Evolutionary conservation across 2,888 invertebrate species (phyloP), one percentile per base, ranked within the genome.

Genomic region (Eupelmus urozonus): DNA sequence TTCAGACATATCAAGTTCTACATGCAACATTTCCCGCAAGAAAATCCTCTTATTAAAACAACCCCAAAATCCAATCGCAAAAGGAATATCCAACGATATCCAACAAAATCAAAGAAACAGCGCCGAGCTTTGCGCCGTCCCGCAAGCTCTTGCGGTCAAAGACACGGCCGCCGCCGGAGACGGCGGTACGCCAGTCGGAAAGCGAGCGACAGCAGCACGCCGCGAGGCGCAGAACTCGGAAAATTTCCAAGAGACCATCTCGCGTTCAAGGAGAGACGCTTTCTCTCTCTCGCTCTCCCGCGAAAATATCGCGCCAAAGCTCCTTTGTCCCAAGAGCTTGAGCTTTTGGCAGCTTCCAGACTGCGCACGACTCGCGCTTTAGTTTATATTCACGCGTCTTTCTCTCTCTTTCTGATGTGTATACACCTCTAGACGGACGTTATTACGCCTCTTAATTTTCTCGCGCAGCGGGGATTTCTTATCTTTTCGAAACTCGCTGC

Each of bases 311-410:
- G 62, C 57, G 53, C 55, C 40, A 57, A 62, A 67, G 57, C 55
- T 72, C 63, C 62, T 70, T 75, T 60, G 69, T 76, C 57, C 69
- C 20, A n/a, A n/a, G n/a, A n/a, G 49, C 27, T 20, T 40, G n/a
- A 66, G 67, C 55, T 79, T 71, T 83, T 82, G 51, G 82, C 85
- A 76, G 60, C 77, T 67, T 85, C 83, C 82, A 84, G 83, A 81
- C 79, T 62, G 72, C 73, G 20, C 60, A 66, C 67, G 59, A 42
- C 63, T 55, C 53, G 16, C 42, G 16, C 9, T 7, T 13, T 45
- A 16, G 45, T 27, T 63, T 63, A 25, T 42, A 45, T 62, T 40
- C 49, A 27, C 65, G 65, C 42, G 20, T 4, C 9, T 34, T 34
- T 34, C 9, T 34, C 9, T 34, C 5, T 34, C 34, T 34, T n/a